Evolutionary conservation across 2,888 invertebrate genomes (phyloP), one percentile per base, ranked within the genome.

Genomic region (Amblyjoppa proteus): DNA sequence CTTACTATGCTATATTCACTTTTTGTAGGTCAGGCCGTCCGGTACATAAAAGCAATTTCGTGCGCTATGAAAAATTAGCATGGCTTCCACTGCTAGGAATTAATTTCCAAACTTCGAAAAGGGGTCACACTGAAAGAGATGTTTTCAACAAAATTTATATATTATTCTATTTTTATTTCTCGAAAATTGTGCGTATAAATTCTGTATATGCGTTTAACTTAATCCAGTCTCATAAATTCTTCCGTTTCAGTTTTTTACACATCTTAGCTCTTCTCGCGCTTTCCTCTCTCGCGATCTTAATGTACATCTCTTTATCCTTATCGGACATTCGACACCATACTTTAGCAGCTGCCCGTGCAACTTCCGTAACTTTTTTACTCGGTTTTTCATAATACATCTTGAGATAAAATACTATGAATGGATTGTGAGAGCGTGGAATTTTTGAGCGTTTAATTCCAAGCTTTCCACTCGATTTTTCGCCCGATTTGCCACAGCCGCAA

Each of bases 381-480:
- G 90, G 90, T 38, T 81, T 58, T 9, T 90, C 88, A 82, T 85
- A 90, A 69, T 88, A 91, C 88, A 89, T 88, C 68, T 89, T 89
- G 20, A 92, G 83, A 70, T 90, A 93, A 85, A 92, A 93, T 3
- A 90, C 89, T 28, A 93, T 89, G 77, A 92, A 93, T 0, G 92
- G 92, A 87, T 93, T 92, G 9, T 77, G 28, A 5, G 90, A 89
- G 0, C 86, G 4, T 6, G 58, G 79, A 51, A 87, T 28, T 78
- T 61, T 87, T 20, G 76, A 77, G 20, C 73, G 41, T 9, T 73
- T 83, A 20, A 75, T 66, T 45, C 28, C 38, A 34, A 56, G 78
- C 16, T 70, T 78, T 11, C 66, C 53, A 3, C 73, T 51, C 34
- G 70, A 34, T 1, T 53, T 53, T 53, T 20, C 53, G n/a, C 20